A percentile compares a stretch with the other conserved stretches of the same genome.
phyloP scores from a whole-genome alignment of 2,113 vertebrate species.

The Rutilus rutilus region DNA sequence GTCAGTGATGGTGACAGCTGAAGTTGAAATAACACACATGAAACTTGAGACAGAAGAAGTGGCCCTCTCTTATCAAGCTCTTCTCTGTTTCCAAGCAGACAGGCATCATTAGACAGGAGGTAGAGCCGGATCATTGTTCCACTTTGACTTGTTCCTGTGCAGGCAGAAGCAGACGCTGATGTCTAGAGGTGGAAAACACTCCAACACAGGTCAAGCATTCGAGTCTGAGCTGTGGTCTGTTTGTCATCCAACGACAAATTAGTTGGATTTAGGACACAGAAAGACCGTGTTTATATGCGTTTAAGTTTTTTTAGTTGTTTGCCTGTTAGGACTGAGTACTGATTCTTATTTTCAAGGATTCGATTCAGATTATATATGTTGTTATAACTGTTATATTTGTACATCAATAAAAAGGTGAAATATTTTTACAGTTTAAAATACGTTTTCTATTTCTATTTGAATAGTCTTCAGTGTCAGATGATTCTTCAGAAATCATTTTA shows the following conservation, averaged over 20 bases:
- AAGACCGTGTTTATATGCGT: not conserved
- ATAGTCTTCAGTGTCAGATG: too few relatives aligned
- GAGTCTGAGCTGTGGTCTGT: not conserved
- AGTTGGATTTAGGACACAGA: not conserved
- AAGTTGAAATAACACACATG: constrained; percentile 63
- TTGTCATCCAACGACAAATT: constrained; percentile 31
- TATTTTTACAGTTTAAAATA: not conserved
- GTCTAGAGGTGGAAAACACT: constrained; percentile 15
- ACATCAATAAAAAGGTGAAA: not conserved
- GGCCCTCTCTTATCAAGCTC: constrained; percentile 61
- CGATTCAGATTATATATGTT: not conserved
- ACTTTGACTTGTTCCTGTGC: not conserved
- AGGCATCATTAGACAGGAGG: constrained; percentile 66
- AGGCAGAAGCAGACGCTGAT: not conserved
- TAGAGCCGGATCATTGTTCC: constrained; percentile 12
- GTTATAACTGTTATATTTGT: not conserved
- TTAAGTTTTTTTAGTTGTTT: not conserved
- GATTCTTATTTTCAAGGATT: not conserved
- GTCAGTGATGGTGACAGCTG: constrained; percentile 65
- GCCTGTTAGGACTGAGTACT: too few relatives aligned
- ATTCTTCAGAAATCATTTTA: too few relatives aligned
- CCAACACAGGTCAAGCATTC: constrained; percentile 27
- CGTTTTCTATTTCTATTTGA: not conserved
- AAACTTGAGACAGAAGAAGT: constrained; percentile 42
- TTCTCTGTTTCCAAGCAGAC: constrained; percentile 52